A percentile compares a stretch with the other conserved stretches of the same genome.
Evolutionary conservation across 2,797 vertebrate genomes (phyloP).

Genomic region (Leucoraja ocellata): DNA sequence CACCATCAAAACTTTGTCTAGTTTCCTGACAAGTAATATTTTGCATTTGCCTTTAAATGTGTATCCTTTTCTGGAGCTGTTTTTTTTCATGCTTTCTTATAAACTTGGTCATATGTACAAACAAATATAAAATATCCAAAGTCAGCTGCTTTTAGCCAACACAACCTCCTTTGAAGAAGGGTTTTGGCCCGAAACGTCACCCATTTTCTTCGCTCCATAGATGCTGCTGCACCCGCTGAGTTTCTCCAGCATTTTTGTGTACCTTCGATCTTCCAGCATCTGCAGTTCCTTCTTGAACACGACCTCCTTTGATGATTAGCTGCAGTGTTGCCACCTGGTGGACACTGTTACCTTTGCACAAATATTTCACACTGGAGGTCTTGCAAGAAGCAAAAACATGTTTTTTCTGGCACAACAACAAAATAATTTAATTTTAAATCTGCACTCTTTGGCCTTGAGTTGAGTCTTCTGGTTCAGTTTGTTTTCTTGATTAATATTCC

Average conservation of each 20-base stretch:
- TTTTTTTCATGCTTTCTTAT: not conserved
- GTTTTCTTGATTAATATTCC: not conserved
- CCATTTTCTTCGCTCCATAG: too few species aligned
- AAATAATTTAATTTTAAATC: too few species aligned
- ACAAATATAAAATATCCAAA: not conserved
- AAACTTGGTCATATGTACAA: not conserved
- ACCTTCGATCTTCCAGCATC: too few species aligned
- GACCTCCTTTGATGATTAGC: not conserved
- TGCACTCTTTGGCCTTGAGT: too few species aligned
- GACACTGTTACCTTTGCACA: not conserved
- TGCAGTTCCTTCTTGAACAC: too few species aligned
- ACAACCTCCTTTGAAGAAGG: not conserved
- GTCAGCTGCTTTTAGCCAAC: not conserved
- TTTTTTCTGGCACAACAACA: not conserved
- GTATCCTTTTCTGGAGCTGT: not conserved
- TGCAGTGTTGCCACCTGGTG: not conserved
- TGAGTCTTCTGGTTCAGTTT: not conserved
- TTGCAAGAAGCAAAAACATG: not conserved
- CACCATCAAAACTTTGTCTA: not conserved
- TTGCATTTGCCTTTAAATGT: not conserved
- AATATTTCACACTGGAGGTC: not conserved
- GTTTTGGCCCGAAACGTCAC: too few species aligned
- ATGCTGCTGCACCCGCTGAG: too few species aligned
- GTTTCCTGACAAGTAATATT: not conserved
- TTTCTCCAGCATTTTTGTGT: too few species aligned